Conservation (phyloP, 2,888 invertebrate genomes). For the Chloromyia formosa region DNA sequence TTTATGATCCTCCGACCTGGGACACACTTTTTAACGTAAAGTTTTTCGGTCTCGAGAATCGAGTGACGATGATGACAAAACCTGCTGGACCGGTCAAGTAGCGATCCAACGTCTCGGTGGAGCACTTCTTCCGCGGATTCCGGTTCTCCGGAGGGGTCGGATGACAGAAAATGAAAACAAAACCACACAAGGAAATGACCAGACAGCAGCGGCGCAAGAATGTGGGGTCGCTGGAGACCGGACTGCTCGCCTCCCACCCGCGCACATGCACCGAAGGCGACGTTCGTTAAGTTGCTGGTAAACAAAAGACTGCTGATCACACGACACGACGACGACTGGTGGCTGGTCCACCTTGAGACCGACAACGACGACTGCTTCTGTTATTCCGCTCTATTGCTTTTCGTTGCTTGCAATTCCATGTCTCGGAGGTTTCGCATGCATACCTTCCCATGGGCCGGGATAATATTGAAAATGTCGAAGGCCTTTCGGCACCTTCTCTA, state of each 20-base stretch:
- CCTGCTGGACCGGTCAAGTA: slow-evolving; percentile 19
- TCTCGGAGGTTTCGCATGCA: slow-evolving; percentile 5
- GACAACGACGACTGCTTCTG: background rate
- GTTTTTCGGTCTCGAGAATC: slow-evolving; percentile 13
- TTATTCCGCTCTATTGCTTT: slow-evolving; percentile 29
- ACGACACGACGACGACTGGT: too few species aligned
- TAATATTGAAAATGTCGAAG: background rate
- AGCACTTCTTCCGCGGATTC: background rate
- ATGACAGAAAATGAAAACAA: slow-evolving; percentile 6
- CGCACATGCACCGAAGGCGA: background rate
- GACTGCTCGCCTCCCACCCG: slow-evolving; percentile 32
- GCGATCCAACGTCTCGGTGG: background rate
- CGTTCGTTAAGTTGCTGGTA: slow-evolving; percentile 26
- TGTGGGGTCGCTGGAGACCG: background rate
- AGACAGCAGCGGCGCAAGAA: background rate
- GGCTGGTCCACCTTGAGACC: slow-evolving; percentile 30
- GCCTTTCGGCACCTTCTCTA: background rate
- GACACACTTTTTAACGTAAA: background rate
- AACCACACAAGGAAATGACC: background rate
- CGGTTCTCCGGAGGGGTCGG: background rate
- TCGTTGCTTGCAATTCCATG: background rate
- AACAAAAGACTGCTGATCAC: slow-evolving; percentile 20
- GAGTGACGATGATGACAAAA: background rate
- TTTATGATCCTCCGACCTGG: background rate
- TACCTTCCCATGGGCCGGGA: background rate